Conservation (phyloP, 2,113 vertebrate genomes). For the Solea senegalensis region DNA sequence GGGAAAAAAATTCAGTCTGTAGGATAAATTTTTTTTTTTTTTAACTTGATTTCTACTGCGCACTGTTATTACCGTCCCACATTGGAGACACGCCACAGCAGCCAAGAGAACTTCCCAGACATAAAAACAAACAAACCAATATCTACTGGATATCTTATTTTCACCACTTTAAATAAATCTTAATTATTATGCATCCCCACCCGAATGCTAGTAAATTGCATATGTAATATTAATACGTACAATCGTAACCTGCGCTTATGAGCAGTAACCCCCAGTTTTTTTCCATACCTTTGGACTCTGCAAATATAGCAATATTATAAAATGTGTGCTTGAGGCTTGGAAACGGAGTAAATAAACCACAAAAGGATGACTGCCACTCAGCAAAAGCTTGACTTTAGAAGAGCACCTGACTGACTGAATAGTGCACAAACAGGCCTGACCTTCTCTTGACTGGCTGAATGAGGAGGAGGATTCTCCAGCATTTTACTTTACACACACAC, state of each 20-base stretch:
- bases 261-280: background rate
- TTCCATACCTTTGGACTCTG: background rate
- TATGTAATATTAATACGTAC: too few species aligned
- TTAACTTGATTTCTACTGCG: slow-evolving; percentile 29
- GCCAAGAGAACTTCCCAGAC: slow-evolving; percentile 2
- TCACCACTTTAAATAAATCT: slow-evolving; percentile 9
- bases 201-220: background rate
- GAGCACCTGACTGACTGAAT: slow-evolving; percentile 48
- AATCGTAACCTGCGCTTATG: background rate
- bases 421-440: slow-evolving; percentile 21
- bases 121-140: background rate
- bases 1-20: slow-evolving; percentile 28
- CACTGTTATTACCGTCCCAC: slow-evolving; percentile 42
- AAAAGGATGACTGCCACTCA: slow-evolving; percentile 16
- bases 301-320: background rate
- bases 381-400: slow-evolving; percentile 26
- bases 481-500: slow-evolving; percentile 19
- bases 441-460: slow-evolving; percentile 31
- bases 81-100: slow-evolving; percentile 20
- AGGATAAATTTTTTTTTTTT: slow-evolving; percentile 36
- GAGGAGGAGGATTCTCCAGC: slow-evolving; percentile 30
- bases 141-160: slow-evolving; percentile 4
- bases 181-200: slow-evolving; percentile 2
- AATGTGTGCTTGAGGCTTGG: background rate
- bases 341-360: slow-evolving; percentile 11